These are phyloP conservation scores for Campaea margaritaria DNA, from an alignment of 2,888 invertebrate genomes.

Conservation along the genomic window DNA sequence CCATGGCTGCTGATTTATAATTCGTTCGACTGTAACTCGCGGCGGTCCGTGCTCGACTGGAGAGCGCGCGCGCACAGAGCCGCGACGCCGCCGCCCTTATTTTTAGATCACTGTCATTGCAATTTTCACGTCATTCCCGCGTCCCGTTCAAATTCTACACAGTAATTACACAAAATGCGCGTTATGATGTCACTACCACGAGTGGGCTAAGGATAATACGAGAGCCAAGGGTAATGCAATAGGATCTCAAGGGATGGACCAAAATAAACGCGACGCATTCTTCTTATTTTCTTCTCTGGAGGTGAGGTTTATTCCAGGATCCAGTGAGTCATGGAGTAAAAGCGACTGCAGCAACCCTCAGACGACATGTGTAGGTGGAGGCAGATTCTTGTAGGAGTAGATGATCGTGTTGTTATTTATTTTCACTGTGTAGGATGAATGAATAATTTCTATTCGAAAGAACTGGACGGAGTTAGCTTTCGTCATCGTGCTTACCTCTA, in stretches of 20 bases:
- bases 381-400: conserved; percentile 41
- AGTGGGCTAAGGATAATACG: conserved; percentile 76
- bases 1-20: conserved; percentile 87
- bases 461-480: not conserved
- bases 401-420: conserved; percentile 35
- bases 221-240: conserved; percentile 50
- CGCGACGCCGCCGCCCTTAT: conserved; percentile 69
- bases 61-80: conserved; percentile 58
- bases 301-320: conserved; percentile 16
- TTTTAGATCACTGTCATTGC: conserved; percentile 85
- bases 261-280: conserved; percentile 43
- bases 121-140: conserved; percentile 78
- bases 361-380: conserved; percentile 46
- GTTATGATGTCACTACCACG: conserved; percentile 44
- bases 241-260: conserved; percentile 47
- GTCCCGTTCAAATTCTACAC: conserved; percentile 63
- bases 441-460: not conserved
- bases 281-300: not conserved
- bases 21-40: conserved; percentile 81
- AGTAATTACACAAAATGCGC: conserved; percentile 62
- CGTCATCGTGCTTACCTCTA: not conserved
- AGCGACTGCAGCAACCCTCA: conserved; percentile 38
- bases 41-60: conserved; percentile 81
- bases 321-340: conserved; percentile 45
- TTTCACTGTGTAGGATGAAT: conserved; percentile 2